Conservation (phyloP, 1,140 invertebrate species). For the Oncopeltus fasciatus region DNA sequence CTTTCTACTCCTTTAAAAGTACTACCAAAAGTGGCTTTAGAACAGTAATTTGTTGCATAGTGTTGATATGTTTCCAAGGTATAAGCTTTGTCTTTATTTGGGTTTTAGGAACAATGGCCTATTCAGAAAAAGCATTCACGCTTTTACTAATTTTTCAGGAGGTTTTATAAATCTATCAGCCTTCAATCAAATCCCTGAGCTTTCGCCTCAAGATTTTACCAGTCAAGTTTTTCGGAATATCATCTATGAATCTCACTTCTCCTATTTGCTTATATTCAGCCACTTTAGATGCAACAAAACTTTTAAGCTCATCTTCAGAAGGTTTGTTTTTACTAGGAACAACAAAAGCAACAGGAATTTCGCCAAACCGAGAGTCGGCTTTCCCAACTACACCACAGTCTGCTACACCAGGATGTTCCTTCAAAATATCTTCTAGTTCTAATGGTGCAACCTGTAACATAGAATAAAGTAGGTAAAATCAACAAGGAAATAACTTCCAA, state of each 20-base stretch:
- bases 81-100: no score
- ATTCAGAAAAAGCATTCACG: no score
- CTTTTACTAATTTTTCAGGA: no score
- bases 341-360: slow-evolving; percentile 46
- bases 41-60: no score
- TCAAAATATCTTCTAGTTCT: slow-evolving; percentile 53
- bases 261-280: slow-evolving; percentile 52
- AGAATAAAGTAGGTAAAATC: background rate
- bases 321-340: slow-evolving; percentile 34
- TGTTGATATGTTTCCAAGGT: no score
- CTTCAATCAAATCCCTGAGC: no score
- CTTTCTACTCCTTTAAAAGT: no score
- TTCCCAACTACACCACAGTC: slow-evolving; percentile 59
- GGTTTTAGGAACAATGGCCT: no score
- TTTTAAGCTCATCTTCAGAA: slow-evolving; percentile 34
- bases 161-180: no score
- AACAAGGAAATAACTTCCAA: no score
- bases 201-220: slow-evolving; percentile 59
- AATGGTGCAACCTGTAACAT: slow-evolving; percentile 40
- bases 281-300: slow-evolving; percentile 44
- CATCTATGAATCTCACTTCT: slow-evolving; percentile 46
- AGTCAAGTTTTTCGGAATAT: slow-evolving; percentile 54
- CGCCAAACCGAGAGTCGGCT: slow-evolving; percentile 45
- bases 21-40: no score
- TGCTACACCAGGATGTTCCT: slow-evolving; percentile 43